A percentile compares a stretch with the other conserved stretches of the same genome.
phyloP scores from a whole-genome alignment of 2,113 vertebrate genomes.

The Centropus unirufus region DNA sequence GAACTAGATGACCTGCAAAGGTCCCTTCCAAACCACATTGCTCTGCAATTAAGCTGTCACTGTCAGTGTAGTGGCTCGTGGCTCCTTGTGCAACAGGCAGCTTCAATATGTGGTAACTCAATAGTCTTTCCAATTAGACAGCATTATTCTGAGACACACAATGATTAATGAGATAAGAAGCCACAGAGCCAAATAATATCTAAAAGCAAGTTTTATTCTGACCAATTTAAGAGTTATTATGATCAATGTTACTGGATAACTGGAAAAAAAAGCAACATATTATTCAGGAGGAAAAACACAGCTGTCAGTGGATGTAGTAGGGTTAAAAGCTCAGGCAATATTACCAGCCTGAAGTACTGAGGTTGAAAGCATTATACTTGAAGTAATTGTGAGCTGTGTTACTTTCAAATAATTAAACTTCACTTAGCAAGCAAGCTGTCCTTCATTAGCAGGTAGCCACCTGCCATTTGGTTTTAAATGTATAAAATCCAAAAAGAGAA shows the following conservation, averaged over 20 bases:
- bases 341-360: background rate
- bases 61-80: background rate
- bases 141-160: background rate
- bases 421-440: background rate
- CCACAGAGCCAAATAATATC: conserved; percentile 22
- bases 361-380: background rate
- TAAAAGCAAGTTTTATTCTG: conserved; percentile 43
- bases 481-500: background rate
- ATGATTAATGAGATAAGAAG: background rate
- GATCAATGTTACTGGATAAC: background rate
- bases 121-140: background rate
- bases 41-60: background rate
- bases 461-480: background rate
- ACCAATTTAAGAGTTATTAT: background rate
- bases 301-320: background rate
- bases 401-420: background rate
- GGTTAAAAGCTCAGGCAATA: background rate
- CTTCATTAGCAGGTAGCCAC: background rate
- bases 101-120: background rate
- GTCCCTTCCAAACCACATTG: no score
- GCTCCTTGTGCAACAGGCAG: background rate
- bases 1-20: no score
- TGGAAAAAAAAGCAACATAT: background rate
- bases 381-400: background rate
- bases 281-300: background rate